Evolutionary conservation across 2,797 vertebrate genomes (phyloP).

Genomic region (Acropternis orthonyx): DNA sequence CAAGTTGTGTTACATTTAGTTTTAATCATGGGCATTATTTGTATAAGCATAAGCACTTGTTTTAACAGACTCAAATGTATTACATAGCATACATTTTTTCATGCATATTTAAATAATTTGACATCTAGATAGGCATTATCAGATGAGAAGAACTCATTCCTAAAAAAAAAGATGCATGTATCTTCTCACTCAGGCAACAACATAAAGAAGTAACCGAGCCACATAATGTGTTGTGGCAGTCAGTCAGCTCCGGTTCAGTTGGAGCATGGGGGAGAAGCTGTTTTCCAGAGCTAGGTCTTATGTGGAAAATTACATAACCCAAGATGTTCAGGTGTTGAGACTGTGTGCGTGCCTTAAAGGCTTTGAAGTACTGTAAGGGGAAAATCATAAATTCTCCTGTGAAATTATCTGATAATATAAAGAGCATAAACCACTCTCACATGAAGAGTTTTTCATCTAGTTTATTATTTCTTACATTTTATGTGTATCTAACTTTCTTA

Average conservation of each 20-base stretch:
- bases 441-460: neutral
- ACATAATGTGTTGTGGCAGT: neutral
- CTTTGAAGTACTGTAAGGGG: neutral
- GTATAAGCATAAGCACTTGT: neutral
- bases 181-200: neutral
- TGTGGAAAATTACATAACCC: neutral
- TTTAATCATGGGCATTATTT: neutral
- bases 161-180: neutral
- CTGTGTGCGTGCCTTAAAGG: neutral
- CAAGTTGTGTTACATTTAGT: neutral
- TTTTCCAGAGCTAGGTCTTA: neutral
- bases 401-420: neutral
- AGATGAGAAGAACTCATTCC: neutral
- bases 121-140: neutral
- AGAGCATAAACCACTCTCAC: neutral
- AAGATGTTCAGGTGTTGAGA: neutral
- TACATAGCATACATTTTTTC: accelerated
- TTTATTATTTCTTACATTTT: neutral
- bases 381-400: neutral
- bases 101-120: neutral
- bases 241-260: neutral
- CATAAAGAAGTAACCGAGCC: neutral
- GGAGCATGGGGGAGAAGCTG: neutral
- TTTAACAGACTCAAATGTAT: neutral
- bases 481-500: neutral